Base-by-base conservation (phyloP, 2,888 invertebrate genomes). In the Chrysina gloriosa region DNA sequence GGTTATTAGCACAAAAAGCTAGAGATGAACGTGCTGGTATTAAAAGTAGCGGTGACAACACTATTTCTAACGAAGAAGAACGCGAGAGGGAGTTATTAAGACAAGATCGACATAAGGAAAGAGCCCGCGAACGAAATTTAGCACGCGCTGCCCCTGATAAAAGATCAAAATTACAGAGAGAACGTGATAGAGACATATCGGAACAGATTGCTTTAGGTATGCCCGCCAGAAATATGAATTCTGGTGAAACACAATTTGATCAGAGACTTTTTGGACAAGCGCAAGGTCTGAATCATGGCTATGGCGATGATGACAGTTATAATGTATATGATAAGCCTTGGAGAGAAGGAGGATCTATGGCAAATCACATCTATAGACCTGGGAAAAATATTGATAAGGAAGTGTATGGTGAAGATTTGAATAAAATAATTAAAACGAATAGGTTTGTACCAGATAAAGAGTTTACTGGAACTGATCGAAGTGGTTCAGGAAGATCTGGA, bases 301-400 rank as follows among this genome's bases (percentile, higher is more conserved):
- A 95, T 82, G 97, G 92, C 0, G 98, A 98, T 77, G 99, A 99
- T 77, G 99, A 99, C 77, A 93, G 92, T 0, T 99, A 99, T 84
- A 97, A 93, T 81, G 97, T 98, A 0, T 99, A 99, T 79, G 98
- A 98, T 84, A 96, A 97, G 82, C 96, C 99, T 0, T 99, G 98
- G 99, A 90, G 98, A 65, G 94, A 95, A 75, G 90, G 92, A 27
- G 93, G 92, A 75, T 89, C 91, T 0, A 87, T 98, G 69, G 95
- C 93, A 0, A 90, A 93, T 34, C 95, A 96, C 82, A 90, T 99
- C 66, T 97, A 97, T 84, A 84, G 97, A 39, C 97, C 97, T 0
- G 89, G 91, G 56, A 90, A 94, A 76, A 93, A 95, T 80, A 86
- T 94, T 0, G 98, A 98, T 80, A 92, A 90, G 75, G 98, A 98